These are phyloP conservation scores for Dryobotodes eremita DNA, from an alignment of 2,888 invertebrate species.

Conservation along the genomic window DNA sequence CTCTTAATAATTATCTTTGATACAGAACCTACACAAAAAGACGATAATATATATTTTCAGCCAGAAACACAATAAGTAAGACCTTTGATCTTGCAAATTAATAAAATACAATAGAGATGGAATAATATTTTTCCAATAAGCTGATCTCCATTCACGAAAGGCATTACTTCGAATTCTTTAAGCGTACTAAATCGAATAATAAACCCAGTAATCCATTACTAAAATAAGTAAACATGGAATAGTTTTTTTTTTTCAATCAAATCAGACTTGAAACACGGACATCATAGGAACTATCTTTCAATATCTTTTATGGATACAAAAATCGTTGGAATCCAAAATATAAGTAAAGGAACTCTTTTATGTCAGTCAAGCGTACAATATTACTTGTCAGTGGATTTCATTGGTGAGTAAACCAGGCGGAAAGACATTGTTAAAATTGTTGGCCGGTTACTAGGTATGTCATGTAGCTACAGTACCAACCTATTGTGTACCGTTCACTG, in stretches of 20 bases:
- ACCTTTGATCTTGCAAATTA: slow-evolving; percentile 50
- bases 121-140: slow-evolving; percentile 43
- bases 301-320: slow-evolving; percentile 32
- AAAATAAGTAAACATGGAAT: slow-evolving; percentile 29
- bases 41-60: not conserved
- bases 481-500: slow-evolving; percentile 46
- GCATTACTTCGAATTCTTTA: slow-evolving; percentile 12
- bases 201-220: slow-evolving; percentile 34
- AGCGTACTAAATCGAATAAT: slow-evolving; percentile 15
- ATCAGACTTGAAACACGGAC: slow-evolving; percentile 41
- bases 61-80: slow-evolving; percentile 29
- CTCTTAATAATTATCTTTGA: slow-evolving; percentile 17
- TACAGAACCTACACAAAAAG: slow-evolving; percentile 4
- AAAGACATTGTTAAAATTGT: slow-evolving; percentile 72
- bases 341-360: slow-evolving; percentile 56
- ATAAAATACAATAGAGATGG: slow-evolving; percentile 31
- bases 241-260: slow-evolving; percentile 46
- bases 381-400: slow-evolving; percentile 72
- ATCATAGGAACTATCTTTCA: slow-evolving; percentile 18
- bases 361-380: slow-evolving; percentile 68
- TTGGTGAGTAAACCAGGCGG: slow-evolving; percentile 68
- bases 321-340: slow-evolving; percentile 38
- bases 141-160: slow-evolving; percentile 17
- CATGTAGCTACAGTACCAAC: slow-evolving; percentile 19
- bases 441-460: slow-evolving; percentile 57